Evolutionary conservation across 2,797 vertebrate genomes (phyloP).

Genomic region (Muraenolepis orangiensis): DNA sequence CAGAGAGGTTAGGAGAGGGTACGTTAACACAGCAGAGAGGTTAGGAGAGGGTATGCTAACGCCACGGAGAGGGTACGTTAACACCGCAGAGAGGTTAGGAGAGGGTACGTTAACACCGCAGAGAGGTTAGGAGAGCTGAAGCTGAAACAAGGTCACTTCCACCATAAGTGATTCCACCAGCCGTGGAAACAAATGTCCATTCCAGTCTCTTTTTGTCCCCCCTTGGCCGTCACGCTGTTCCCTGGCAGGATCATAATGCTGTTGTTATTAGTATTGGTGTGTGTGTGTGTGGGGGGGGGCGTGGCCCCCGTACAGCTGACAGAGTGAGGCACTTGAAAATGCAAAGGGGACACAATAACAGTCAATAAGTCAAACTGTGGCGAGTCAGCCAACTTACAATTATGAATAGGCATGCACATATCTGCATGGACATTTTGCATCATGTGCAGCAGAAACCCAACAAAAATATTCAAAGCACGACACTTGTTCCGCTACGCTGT

Average conservation of each 20-base stretch:
- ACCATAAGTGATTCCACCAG: background rate
- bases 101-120: too few relatives aligned
- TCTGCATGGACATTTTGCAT: too few relatives aligned
- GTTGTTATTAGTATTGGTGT: background rate
- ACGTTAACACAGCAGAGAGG: too few relatives aligned
- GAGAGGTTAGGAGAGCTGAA: too few relatives aligned
- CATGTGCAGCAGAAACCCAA: conserved; percentile 8
- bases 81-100: too few relatives aligned
- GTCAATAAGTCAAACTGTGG: background rate
- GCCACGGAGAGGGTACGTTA: too few relatives aligned
- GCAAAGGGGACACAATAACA: background rate
- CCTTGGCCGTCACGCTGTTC: background rate
- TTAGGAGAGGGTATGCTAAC: too few relatives aligned
- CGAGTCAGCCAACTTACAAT: background rate
- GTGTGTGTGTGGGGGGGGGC: background rate
- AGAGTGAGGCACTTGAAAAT: background rate
- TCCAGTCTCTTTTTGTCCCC: background rate
- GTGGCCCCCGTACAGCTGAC: background rate
- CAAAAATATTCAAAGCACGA: background rate
- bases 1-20: too few relatives aligned
- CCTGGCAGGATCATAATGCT: background rate
- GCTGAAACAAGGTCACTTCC: background rate
- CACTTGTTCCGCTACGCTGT: too few relatives aligned
- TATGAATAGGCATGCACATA: too few relatives aligned
- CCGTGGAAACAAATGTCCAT: background rate